Conservation (phyloP, 2,888 invertebrate species). For the Platycnemis pennipes region DNA sequence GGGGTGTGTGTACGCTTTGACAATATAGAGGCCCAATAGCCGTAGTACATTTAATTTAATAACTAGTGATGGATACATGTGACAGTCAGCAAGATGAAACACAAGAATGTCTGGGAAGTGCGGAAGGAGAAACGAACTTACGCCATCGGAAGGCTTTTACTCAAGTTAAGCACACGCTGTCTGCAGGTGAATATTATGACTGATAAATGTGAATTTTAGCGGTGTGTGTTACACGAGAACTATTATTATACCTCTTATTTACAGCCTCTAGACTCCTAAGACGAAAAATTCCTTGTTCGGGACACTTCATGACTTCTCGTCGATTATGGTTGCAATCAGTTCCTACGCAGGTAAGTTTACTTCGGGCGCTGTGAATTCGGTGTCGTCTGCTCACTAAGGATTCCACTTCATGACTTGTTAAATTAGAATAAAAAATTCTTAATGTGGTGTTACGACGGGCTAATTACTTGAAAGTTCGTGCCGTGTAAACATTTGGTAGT, state of each 20-base stretch:
- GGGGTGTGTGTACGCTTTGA: conserved; percentile 63
- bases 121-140: conserved; percentile 40
- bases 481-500: background rate
- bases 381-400: conserved; percentile 25
- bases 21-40: conserved; percentile 49
- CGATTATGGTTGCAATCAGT: conserved; percentile 92
- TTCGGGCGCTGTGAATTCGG: conserved; percentile 19
- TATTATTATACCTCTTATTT: background rate
- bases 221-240: background rate
- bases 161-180: conserved; percentile 68
- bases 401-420: background rate
- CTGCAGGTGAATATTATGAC: conserved; percentile 68
- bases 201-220: background rate
- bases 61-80: conserved; percentile 65
- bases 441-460: background rate
- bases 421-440: background rate
- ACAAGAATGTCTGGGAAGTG: conserved; percentile 28
- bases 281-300: conserved; percentile 92
- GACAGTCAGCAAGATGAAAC: conserved; percentile 59
- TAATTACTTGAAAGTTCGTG: background rate
- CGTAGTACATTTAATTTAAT: conserved; percentile 29
- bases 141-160: conserved; percentile 69
- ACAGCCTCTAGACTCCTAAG: conserved; percentile 82
- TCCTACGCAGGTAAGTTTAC: conserved; percentile 84
- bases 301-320: conserved; percentile 92